These are phyloP conservation scores for Manis pentadactyla DNA, from an alignment of 2,797 vertebrate genomes.

Conservation along the genomic window DNA sequence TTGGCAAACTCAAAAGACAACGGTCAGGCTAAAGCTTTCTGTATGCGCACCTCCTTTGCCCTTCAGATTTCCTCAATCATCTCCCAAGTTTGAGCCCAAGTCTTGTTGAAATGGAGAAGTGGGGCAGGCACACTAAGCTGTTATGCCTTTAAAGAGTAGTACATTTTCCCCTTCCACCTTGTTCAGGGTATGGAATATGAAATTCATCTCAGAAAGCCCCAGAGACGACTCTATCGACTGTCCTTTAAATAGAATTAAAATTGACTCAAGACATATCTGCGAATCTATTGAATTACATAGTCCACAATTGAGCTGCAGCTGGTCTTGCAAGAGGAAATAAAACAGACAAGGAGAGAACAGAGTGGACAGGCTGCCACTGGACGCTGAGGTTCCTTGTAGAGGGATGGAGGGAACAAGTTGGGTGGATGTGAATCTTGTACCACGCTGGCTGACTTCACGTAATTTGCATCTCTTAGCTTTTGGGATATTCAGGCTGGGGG, in stretches of 20 bases:
- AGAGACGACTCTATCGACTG: slow-evolving; percentile 87
- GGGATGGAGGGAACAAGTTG: not conserved
- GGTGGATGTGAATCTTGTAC: not conserved
- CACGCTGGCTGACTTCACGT: too few relatives aligned
- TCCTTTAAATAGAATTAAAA: slow-evolving; percentile 90
- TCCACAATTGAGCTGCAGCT: slow-evolving; percentile 69
- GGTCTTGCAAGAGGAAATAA: slow-evolving; percentile 81
- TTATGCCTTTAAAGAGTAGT: slow-evolving; percentile 79
- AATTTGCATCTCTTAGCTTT: not conserved
- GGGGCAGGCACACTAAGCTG: slow-evolving; percentile 56
- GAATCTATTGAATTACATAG: slow-evolving; percentile 86
- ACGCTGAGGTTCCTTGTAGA: not conserved
- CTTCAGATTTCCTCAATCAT: slow-evolving; percentile 40
- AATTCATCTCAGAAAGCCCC: slow-evolving; percentile 85
- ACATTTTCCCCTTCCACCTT: slow-evolving; percentile 45
- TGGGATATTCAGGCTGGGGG: too few relatives aligned
- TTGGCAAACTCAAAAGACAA: not conserved
- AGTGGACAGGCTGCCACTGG: not conserved
- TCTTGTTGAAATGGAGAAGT: slow-evolving; percentile 74
- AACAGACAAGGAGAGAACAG: slow-evolving; percentile 6
- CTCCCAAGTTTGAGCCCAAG: slow-evolving; percentile 26
- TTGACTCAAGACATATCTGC: slow-evolving; percentile 86
- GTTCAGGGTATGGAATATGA: slow-evolving; percentile 79
- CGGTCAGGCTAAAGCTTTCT: not conserved
- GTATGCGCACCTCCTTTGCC: not conserved